Conservation (phyloP, 92 coral and sea anemone species). For the Actinostola sp. region DNA sequence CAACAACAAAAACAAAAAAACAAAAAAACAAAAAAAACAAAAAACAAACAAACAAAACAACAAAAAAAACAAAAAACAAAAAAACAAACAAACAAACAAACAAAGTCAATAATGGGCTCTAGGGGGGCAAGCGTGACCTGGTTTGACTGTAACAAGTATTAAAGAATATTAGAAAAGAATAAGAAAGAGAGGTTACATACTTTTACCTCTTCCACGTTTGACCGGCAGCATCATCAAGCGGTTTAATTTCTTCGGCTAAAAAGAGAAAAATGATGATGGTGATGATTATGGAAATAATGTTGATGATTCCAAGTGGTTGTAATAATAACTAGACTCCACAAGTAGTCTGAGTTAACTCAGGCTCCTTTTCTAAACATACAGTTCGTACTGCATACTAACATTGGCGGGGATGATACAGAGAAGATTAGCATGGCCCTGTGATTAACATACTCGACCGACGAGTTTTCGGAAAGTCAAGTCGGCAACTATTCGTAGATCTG, state of each 20-base stretch:
- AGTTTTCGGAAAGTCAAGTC: too few species aligned
- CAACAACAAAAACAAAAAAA: neutral
- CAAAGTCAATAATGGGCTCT: neutral
- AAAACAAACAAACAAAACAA: neutral
- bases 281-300: too few species aligned
- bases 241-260: constrained; percentile 74
- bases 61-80: neutral
- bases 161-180: constrained; percentile 3
- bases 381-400: too few species aligned
- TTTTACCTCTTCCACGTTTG: constrained; percentile 79
- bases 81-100: neutral
- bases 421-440: too few species aligned
- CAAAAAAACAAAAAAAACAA: neutral
- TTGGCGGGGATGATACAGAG: too few species aligned
- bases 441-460: too few species aligned
- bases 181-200: constrained; percentile 10
- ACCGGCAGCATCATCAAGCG: constrained; percentile 78
- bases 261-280: neutral
- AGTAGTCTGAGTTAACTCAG: too few species aligned
- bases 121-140: too few species aligned
- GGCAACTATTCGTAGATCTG: too few species aligned
- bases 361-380: too few species aligned
- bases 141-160: constrained; percentile 17
- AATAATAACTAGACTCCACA: too few species aligned
- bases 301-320: too few species aligned